phyloP scores from a whole-genome alignment of 1,140 invertebrate species.

The Lerema accius region DNA sequence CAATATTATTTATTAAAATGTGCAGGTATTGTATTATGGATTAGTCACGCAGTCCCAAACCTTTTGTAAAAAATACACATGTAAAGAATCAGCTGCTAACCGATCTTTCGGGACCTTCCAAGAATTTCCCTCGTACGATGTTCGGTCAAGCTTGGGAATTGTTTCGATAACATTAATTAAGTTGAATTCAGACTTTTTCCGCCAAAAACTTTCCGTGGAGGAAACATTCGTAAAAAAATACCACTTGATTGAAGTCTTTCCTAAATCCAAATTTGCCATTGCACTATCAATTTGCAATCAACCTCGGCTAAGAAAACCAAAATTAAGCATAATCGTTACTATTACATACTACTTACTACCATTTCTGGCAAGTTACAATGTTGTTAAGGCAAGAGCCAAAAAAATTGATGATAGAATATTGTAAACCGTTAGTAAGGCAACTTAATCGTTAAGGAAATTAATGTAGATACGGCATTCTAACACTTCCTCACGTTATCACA shows the following conservation, averaged over 20 bases:
- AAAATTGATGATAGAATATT: not conserved
- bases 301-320: too few species aligned
- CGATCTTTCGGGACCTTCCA: slow-evolving; percentile 53
- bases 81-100: slow-evolving; percentile 35
- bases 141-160: too few species aligned
- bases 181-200: slow-evolving; percentile 39
- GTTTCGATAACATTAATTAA: slow-evolving; percentile 52
- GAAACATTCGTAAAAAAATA: too few species aligned
- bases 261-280: too few species aligned
- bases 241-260: too few species aligned
- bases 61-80: slow-evolving; percentile 34
- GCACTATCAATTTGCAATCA: too few species aligned
- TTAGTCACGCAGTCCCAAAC: not conserved
- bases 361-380: too few species aligned
- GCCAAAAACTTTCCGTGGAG: slow-evolving; percentile 12
- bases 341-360: too few species aligned
- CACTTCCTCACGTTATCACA: not conserved
- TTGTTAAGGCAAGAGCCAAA: not conserved
- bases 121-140: slow-evolving; percentile 64
- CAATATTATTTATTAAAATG: too few species aligned
- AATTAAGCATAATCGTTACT: too few species aligned
- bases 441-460: not conserved
- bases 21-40: not conserved
- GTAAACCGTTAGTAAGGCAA: not conserved
- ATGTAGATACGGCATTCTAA: not conserved